Evolutionary conservation across 2,113 vertebrate genomes (phyloP).

Genomic region (Cheirogaleus medius): DNA sequence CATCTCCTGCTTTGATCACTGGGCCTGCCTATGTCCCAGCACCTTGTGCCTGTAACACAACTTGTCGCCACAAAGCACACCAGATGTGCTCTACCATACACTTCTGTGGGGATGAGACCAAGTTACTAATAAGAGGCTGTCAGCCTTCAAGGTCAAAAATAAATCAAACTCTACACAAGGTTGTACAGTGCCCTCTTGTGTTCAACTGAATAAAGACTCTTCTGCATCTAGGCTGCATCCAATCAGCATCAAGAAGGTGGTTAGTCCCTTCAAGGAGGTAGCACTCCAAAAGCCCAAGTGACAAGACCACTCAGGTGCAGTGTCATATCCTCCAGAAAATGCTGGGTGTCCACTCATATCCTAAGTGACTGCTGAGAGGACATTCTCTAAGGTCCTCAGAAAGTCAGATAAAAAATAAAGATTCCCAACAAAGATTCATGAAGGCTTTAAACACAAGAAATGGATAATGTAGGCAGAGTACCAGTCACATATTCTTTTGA

Average conservation of each 20-base stretch:
- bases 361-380: neutral
- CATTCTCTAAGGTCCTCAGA: neutral
- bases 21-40: neutral
- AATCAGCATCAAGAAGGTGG: neutral
- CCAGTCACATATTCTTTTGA: neutral
- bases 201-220: neutral
- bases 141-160: constrained; percentile 1
- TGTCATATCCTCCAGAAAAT: neutral
- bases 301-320: neutral
- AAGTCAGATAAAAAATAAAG: neutral
- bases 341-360: neutral
- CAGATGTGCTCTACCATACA: neutral
- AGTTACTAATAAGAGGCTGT: neutral
- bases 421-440: neutral
- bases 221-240: fast-evolving
- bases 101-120: neutral
- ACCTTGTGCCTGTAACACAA: neutral
- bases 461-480: neutral
- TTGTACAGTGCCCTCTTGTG: constrained; percentile 26
- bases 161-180: neutral
- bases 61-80: constrained; percentile 15
- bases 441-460: constrained; percentile 39
- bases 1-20: neutral
- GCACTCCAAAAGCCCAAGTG: neutral
- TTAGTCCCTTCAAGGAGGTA: neutral